Conservation (phyloP, 2,797 vertebrate genomes). For the Stomatorhinus walkeri region DNA sequence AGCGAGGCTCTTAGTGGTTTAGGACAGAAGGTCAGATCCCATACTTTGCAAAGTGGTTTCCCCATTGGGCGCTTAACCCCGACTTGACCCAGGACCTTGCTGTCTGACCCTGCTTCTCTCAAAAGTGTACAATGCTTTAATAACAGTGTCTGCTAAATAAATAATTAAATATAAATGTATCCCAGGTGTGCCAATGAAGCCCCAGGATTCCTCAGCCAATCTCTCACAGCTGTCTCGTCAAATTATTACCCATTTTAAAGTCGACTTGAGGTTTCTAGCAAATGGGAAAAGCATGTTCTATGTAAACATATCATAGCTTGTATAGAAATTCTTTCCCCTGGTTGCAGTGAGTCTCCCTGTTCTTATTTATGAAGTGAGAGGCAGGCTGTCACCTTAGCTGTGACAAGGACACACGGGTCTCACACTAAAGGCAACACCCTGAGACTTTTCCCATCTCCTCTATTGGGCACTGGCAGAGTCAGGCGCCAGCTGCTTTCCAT, state of each 20-base stretch:
- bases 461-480: background rate
- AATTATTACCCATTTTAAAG: background rate
- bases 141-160: background rate
- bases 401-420: background rate
- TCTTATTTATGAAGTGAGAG: background rate
- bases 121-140: background rate
- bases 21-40: background rate
- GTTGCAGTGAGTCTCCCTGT: background rate
- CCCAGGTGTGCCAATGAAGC: background rate
- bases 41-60: background rate
- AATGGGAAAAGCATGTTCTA: background rate
- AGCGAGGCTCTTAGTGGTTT: background rate
- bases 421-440: background rate
- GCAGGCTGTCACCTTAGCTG: background rate
- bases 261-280: background rate
- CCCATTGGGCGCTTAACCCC: background rate
- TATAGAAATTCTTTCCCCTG: background rate
- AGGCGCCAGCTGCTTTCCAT: background rate
- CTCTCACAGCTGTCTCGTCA: background rate
- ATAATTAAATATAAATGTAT: background rate
- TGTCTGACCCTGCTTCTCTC: background rate
- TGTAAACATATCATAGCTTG: background rate
- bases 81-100: background rate
- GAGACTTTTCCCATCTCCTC: background rate
- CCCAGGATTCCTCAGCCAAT: background rate